Conservation (phyloP, 2,113 vertebrate genomes). For the Elaphurus davidianus region DNA sequence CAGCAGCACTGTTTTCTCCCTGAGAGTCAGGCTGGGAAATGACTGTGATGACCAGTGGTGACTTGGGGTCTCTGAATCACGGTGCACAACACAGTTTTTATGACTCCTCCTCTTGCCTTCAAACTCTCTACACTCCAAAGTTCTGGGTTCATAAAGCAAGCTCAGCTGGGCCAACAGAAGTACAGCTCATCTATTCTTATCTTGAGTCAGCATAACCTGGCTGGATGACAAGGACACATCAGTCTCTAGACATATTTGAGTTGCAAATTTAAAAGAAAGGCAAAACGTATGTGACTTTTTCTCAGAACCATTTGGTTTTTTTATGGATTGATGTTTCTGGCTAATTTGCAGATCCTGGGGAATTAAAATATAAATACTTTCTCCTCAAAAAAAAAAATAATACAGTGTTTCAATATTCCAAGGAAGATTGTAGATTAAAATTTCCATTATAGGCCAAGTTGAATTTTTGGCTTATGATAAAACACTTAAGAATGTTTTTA, state of each 20-base stretch:
- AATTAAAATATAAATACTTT: not conserved
- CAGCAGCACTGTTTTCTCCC: not conserved
- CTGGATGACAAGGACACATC: not conserved
- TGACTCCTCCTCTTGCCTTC: not conserved
- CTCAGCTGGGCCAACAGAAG: not conserved
- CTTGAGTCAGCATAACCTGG: not conserved
- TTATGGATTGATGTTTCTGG: not conserved
- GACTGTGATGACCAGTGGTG: not conserved
- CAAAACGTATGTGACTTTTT: not conserved
- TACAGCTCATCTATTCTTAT: not conserved
- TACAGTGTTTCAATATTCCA: not conserved
- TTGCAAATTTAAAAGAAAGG: not conserved
- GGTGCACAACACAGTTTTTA: not conserved
- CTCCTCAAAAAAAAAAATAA: not conserved
- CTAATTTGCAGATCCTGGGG: not conserved
- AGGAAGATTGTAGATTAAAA: not conserved
- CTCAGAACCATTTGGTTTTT: not conserved
- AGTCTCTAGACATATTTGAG: not conserved
- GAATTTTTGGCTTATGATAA: not conserved
- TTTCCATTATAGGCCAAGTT: not conserved
- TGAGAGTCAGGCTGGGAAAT: not conserved
- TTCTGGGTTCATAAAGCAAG: not conserved
- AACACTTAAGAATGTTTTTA: constrained; percentile 2
- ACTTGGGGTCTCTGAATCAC: not conserved
- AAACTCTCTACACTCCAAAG: not conserved